Evolutionary conservation across 2,113 vertebrate species (phyloP).

Genomic region (Barbus barbus): DNA sequence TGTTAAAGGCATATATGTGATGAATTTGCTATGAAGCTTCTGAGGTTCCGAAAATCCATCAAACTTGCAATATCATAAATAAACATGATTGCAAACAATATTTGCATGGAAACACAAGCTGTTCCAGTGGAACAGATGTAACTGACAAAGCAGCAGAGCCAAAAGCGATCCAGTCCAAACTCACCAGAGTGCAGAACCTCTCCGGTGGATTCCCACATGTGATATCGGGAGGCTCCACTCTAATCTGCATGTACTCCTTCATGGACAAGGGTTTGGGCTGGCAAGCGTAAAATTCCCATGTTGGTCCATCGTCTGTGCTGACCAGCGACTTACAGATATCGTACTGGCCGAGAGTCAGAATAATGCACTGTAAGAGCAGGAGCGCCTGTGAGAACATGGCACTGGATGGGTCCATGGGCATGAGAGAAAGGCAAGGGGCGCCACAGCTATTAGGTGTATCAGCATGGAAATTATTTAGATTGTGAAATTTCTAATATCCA

Average conservation of each 20-base stretch:
- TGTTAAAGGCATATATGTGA: background rate
- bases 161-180: slow-evolving; percentile 58
- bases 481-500: background rate
- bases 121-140: background rate
- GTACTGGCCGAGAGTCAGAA: slow-evolving; percentile 79
- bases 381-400: slow-evolving; percentile 78
- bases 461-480: slow-evolving; percentile 70
- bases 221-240: slow-evolving; percentile 89
- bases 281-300: slow-evolving; percentile 89
- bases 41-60: background rate
- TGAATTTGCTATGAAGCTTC: background rate
- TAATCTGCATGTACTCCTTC: slow-evolving; percentile 90
- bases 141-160: background rate
- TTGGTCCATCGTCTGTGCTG: slow-evolving; percentile 80
- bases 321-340: slow-evolving; percentile 87
- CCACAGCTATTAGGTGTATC: slow-evolving; percentile 61
- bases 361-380: slow-evolving; percentile 74
- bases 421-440: slow-evolving; percentile 60
- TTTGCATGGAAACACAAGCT: slow-evolving; percentile 12
- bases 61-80: background rate
- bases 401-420: slow-evolving; percentile 47
- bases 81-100: slow-evolving; percentile 4
- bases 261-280: slow-evolving; percentile 86
- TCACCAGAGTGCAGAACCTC: slow-evolving; percentile 95
- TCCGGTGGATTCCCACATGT: slow-evolving; percentile 93